Percentiles rank a stretch among this genome's conserved stretches.
phyloP scores from a whole-genome alignment of 2,888 invertebrate species.

The Schizotus pectinicornis region DNA sequence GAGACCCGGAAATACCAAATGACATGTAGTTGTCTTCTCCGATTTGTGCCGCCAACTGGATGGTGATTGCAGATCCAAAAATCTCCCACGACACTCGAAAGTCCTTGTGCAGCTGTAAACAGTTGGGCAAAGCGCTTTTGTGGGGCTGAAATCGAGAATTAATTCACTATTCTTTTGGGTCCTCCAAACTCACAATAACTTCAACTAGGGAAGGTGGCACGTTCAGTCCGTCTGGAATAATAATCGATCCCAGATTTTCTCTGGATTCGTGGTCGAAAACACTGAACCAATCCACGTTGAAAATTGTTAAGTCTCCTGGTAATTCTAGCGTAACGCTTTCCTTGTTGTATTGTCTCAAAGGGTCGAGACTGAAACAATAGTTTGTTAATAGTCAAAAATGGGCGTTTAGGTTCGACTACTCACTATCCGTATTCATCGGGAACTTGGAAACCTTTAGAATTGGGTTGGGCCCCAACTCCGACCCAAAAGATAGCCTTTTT shows the following conservation, averaged over 20 bases:
- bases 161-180: neutral
- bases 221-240: conserved; percentile 80
- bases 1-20: conserved; percentile 85
- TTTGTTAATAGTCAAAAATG: conserved; percentile 2
- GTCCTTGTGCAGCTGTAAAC: conserved; percentile 83
- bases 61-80: conserved; percentile 85
- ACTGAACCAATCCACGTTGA: conserved; percentile 84
- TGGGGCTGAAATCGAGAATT: conserved; percentile 56
- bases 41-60: conserved; percentile 82
- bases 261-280: conserved; percentile 75
- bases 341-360: conserved; percentile 73
- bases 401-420: conserved; percentile 62
- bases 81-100: conserved; percentile 89
- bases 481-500: conserved; percentile 85
- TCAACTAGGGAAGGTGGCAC: conserved; percentile 85
- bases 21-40: conserved; percentile 82
- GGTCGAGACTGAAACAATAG: conserved; percentile 70
- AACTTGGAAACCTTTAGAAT: conserved; percentile 78
- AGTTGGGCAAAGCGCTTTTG: conserved; percentile 77
- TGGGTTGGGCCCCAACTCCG: conserved; percentile 87
- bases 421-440: conserved; percentile 94
- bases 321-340: conserved; percentile 77
- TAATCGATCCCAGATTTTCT: conserved; percentile 74
- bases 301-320: conserved; percentile 83
- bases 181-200: conserved; percentile 57